phyloP scores from a whole-genome alignment of 2,113 vertebrate species.

The Saimiri boliviensis region DNA sequence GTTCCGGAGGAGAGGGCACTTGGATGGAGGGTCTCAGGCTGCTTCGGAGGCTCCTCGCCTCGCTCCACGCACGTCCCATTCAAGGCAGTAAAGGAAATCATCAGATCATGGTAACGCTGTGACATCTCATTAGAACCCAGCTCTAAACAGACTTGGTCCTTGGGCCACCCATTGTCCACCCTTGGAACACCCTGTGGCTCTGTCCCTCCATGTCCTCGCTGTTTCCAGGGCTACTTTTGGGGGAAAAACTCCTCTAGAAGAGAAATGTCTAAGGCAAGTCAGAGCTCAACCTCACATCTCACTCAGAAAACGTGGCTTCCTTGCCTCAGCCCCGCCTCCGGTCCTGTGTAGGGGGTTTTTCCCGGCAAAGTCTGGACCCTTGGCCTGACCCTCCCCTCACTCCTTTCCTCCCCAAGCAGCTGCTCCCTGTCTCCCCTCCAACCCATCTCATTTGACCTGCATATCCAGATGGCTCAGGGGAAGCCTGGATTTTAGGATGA shows the following conservation, averaged over 20 bases:
- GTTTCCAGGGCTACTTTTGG: background rate
- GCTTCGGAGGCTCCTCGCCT: background rate
- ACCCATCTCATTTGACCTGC: background rate
- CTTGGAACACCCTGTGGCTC: background rate
- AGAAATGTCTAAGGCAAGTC: background rate
- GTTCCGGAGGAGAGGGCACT: background rate
- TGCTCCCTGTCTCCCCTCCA: background rate
- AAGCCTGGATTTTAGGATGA: background rate
- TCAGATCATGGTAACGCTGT: background rate
- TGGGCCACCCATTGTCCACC: background rate
- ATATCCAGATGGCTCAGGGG: background rate
- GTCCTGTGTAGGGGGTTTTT: fast-evolving
- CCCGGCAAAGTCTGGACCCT: background rate
- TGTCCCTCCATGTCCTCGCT: background rate
- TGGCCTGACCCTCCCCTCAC: background rate
- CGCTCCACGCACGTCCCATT: background rate
- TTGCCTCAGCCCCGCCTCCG: background rate
- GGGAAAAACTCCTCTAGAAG: background rate
- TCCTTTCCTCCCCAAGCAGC: too few relatives aligned
- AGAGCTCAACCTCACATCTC: background rate
- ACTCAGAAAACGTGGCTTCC: background rate
- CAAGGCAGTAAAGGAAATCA: background rate
- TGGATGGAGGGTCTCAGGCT: background rate
- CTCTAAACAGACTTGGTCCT: background rate
- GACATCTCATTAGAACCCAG: background rate